Conservation (phyloP, 2,888 invertebrate genomes). For the Sympetrum striolatum region DNA sequence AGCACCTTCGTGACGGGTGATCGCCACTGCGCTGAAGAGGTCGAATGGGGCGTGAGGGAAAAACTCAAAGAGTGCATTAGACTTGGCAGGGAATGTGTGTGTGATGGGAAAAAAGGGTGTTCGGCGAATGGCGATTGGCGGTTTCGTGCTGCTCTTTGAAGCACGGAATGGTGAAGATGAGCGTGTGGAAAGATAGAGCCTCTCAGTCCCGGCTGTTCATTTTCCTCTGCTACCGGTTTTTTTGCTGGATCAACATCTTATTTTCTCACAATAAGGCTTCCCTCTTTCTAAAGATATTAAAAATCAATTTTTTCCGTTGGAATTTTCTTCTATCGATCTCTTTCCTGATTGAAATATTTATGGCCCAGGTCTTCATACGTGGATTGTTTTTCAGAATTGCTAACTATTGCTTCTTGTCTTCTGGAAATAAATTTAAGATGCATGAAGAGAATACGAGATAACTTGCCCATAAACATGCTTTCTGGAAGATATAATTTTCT, state of each 20-base stretch:
- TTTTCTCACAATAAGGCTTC: background rate
- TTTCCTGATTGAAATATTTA: too few relatives aligned
- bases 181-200: background rate
- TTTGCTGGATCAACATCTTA: background rate
- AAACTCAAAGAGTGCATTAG: background rate
- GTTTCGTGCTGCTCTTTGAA: background rate
- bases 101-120: background rate
- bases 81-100: background rate
- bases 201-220: background rate
- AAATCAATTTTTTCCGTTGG: too few relatives aligned
- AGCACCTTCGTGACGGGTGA: constrained; percentile 2
- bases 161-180: background rate
- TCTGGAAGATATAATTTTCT: too few relatives aligned
- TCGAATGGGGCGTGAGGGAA: background rate
- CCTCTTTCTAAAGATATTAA: background rate
- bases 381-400: too few relatives aligned
- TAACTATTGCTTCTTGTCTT: too few relatives aligned
- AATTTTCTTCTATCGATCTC: too few relatives aligned
- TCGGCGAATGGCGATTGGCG: background rate
- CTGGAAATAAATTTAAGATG: too few relatives aligned
- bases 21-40: background rate
- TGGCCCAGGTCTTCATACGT: too few relatives aligned
- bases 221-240: background rate
- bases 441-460: too few relatives aligned
- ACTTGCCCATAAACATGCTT: too few relatives aligned